Conservation (phyloP, 2,888 invertebrate genomes). For the Hipparchia sbordonii region DNA sequence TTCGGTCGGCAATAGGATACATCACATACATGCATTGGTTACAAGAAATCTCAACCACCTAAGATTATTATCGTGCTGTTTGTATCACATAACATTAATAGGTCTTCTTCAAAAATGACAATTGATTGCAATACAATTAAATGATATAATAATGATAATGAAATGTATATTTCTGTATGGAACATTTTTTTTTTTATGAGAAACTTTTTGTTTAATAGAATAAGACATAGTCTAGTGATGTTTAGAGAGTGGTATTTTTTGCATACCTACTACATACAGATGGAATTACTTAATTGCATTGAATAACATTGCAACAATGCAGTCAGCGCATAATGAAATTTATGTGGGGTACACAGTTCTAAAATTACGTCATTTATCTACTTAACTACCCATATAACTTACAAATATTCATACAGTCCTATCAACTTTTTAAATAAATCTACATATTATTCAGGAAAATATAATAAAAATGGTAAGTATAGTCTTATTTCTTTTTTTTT, state of each 20-base stretch:
- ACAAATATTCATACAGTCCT: background rate
- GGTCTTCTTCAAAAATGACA: background rate
- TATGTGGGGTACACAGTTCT: no score
- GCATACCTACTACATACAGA: no score
- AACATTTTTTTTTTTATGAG: background rate
- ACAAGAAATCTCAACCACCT: slow-evolving; percentile 12
- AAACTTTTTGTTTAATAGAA: no score
- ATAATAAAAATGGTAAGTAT: background rate
- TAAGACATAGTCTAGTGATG: no score
- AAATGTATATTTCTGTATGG: background rate
- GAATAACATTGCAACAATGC: no score
- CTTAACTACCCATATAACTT: no score
- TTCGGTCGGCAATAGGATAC: background rate
- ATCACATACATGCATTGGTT: slow-evolving; percentile 3
- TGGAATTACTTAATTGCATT: no score
- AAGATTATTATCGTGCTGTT: background rate
- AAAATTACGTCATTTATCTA: background rate
- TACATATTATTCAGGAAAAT: background rate
- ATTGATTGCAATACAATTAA: background rate
- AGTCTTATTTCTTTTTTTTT: no score
- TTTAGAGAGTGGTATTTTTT: background rate
- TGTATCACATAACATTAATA: background rate
- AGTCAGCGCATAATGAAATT: no score
- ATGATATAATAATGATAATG: background rate
- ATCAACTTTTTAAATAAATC: background rate